These are phyloP conservation scores for Mallotus villosus DNA, from an alignment of 2,797 vertebrate species.

Conservation along the genomic window DNA sequence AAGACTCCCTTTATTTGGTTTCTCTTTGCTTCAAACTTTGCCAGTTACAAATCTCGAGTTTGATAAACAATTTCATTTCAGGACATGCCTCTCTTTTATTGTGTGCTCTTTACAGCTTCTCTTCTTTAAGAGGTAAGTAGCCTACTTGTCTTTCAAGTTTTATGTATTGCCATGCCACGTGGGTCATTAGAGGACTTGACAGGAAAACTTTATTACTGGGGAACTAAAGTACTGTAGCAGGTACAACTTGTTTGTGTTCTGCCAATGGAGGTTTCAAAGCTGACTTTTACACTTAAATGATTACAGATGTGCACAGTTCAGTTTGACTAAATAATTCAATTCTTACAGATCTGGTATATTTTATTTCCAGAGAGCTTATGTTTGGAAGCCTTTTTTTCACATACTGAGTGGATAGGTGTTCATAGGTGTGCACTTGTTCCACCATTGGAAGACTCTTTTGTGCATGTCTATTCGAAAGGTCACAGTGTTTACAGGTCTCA, in stretches of 20 bases:
- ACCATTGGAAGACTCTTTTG: conserved; percentile 15
- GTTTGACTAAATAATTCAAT: not conserved
- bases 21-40: conserved; percentile 17
- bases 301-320: no score
- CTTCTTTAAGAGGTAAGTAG: conserved; percentile 63
- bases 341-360: not conserved
- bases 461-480: conserved; percentile 1
- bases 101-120: conserved; percentile 1
- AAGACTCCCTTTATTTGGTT: conserved; percentile 31
- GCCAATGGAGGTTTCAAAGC: conserved; percentile 1
- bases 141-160: conserved; percentile 16
- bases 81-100: conserved; percentile 23
- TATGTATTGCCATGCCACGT: conserved; percentile 45
- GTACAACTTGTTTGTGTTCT: no score
- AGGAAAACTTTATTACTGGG: not conserved
- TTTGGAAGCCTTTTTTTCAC: not conserved
- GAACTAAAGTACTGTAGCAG: not conserved
- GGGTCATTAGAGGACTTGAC: conserved; percentile 34
- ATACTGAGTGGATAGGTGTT: not conserved
- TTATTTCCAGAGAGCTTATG: not conserved
- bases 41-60: conserved; percentile 29
- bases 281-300: not conserved
- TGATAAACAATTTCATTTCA: conserved; percentile 24
- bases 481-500: not conserved
- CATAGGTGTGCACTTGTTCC: not conserved